Evolutionary conservation across 1,140 invertebrate genomes (phyloP).

Genomic region (Heliconius melpomene): DNA sequence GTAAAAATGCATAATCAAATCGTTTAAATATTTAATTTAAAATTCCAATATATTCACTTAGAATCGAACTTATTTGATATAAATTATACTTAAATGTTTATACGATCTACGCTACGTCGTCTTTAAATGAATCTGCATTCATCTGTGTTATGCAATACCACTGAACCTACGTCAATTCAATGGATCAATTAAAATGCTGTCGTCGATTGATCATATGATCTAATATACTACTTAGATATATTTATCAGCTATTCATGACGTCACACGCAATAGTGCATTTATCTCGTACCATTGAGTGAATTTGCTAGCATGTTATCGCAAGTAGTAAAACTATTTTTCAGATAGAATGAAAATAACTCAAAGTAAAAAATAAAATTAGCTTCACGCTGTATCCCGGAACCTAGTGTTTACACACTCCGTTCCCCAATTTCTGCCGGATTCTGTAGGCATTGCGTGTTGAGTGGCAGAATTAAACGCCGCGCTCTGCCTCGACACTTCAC

Average conservation of each 20-base stretch:
- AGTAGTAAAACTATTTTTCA: not conserved
- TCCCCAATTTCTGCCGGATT: no score
- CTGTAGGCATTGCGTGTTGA: no score
- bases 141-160: not conserved
- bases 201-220: constrained; percentile 3
- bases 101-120: not conserved
- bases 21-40: no score
- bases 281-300: not conserved
- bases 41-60: no score
- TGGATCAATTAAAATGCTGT: not conserved
- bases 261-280: constrained; percentile 10
- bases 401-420: no score
- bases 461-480: no score
- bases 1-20: no score
- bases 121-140: not conserved
- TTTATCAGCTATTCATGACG: not conserved
- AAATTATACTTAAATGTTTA: not conserved
- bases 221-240: not conserved
- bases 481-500: no score
- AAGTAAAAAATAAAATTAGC: no score
- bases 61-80: no score
- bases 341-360: not conserved
- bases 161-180: constrained; percentile 3
- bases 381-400: no score
- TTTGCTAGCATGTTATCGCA: not conserved